Evolutionary conservation across 2,797 vertebrate genomes (phyloP).

Genomic region (Babyrousa celebensis): DNA sequence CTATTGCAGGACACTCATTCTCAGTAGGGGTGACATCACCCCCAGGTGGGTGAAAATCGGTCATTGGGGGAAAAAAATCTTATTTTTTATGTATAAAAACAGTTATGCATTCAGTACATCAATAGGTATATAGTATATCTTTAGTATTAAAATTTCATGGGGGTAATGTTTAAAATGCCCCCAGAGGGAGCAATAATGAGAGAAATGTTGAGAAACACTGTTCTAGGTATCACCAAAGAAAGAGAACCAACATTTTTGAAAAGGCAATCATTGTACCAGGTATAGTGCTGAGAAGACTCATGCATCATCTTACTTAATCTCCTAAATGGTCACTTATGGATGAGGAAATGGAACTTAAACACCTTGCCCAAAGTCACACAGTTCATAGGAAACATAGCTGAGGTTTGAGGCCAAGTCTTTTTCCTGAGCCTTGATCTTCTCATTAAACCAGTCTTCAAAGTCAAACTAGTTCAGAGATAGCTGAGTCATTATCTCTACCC

Average conservation of each 20-base stretch:
- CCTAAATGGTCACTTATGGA: not conserved
- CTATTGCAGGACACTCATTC: not conserved
- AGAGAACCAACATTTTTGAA: not conserved
- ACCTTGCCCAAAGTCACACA: conserved; percentile 18
- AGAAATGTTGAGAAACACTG: not conserved
- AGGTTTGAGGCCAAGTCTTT: conserved; percentile 1
- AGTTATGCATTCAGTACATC: not conserved
- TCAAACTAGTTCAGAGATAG: not conserved
- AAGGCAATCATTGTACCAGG: not conserved
- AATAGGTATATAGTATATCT: not conserved
- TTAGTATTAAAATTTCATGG: not conserved
- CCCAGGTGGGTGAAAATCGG: not conserved
- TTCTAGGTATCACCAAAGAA: not conserved
- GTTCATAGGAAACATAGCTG: not conserved
- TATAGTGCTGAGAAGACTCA: not conserved
- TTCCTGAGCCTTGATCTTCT: not conserved
- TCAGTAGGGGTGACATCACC: not conserved
- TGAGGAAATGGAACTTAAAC: conserved; percentile 12
- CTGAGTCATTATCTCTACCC: not conserved
- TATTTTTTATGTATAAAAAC: not conserved
- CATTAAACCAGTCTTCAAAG: not conserved
- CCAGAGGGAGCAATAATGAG: not conserved
- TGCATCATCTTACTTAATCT: not conserved
- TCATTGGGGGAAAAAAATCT: not conserved
- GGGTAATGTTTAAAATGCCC: not conserved